Evolutionary conservation across 2,113 vertebrate genomes (phyloP).

Genomic region (Pleuronectes platessa): DNA sequence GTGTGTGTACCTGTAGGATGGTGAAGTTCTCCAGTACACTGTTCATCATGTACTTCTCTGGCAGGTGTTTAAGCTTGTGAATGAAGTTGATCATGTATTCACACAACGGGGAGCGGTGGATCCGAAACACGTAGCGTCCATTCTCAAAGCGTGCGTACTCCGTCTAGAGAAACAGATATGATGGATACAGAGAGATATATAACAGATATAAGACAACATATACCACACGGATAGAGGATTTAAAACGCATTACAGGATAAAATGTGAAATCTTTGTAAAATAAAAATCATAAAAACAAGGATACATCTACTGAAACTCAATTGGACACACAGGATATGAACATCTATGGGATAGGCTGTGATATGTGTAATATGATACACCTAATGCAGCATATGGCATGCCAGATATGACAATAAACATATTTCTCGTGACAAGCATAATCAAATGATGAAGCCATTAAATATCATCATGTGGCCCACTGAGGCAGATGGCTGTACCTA

Average conservation of each 20-base stretch:
- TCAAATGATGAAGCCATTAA: slow-evolving; percentile 74
- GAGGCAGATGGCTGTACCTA: slow-evolving; percentile 66
- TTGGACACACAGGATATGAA: slow-evolving; percentile 25
- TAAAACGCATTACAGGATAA: slow-evolving; percentile 34
- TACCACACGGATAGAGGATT: slow-evolving; percentile 20
- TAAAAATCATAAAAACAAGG: not conserved
- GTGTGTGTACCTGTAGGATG: slow-evolving; percentile 87
- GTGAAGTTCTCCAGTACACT: slow-evolving; percentile 98
- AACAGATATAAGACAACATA: slow-evolving; percentile 15
- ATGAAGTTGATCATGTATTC: slow-evolving; percentile 99
- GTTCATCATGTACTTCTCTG: slow-evolving; percentile 99
- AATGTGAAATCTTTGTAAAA: slow-evolving; percentile 19
- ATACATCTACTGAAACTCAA: slow-evolving; percentile 49
- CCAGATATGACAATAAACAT: slow-evolving; percentile 73
- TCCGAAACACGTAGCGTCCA: slow-evolving; percentile 91
- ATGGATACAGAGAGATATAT: slow-evolving; percentile 6
- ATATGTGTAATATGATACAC: slow-evolving; percentile 71
- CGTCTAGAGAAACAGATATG: slow-evolving; percentile 80
- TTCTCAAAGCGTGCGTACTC: slow-evolving; percentile 93
- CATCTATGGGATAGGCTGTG: slow-evolving; percentile 53
- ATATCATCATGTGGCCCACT: slow-evolving; percentile 61
- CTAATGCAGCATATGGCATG: slow-evolving; percentile 65
- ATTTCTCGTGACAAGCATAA: slow-evolving; percentile 74
- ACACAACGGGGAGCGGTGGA: slow-evolving; percentile 94
- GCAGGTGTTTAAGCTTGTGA: slow-evolving; percentile 96